Conservation (phyloP, 1,140 invertebrate genomes). For the Drosophila ogumai region DNA sequence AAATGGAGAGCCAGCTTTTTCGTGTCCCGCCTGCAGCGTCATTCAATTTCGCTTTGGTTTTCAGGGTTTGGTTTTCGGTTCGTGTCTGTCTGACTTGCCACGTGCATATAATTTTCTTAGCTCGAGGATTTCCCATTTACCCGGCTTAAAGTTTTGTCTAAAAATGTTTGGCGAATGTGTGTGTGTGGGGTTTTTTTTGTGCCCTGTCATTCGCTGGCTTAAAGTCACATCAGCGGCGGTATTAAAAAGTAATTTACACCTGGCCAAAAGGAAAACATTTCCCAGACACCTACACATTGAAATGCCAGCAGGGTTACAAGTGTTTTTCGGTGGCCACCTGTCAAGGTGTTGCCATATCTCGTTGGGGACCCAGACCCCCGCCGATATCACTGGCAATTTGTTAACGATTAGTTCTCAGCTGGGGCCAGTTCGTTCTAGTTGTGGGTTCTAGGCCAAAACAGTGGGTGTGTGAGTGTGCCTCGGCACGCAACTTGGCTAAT, state of each 20-base stretch:
- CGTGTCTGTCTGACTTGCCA: conserved; percentile 43
- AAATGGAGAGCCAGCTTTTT: conserved; percentile 23
- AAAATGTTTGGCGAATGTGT: not conserved
- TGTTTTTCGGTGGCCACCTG: conserved; percentile 47
- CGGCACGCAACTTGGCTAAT: conserved; percentile 46
- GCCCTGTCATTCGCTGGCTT: conserved; percentile 45
- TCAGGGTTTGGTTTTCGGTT: conserved; percentile 11
- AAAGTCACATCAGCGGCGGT: conserved; percentile 61
- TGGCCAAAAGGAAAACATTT: conserved; percentile 58
- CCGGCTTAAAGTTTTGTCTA: conserved; percentile 41
- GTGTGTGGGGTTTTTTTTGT: conserved; percentile 5
- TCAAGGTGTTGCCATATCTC: conserved; percentile 55
- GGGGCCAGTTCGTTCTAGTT: conserved; percentile 32
- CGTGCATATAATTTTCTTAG: conserved; percentile 51
- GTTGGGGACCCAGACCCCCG: conserved; percentile 31
- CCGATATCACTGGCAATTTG: conserved; percentile 73
- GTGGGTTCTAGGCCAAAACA: conserved; percentile 24
- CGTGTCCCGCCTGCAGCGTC: conserved; percentile 39
- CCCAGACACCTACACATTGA: conserved; percentile 50
- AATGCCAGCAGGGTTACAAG: conserved; percentile 21
- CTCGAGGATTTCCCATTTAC: conserved; percentile 9
- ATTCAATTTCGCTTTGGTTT: conserved; percentile 52
- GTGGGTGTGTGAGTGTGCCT: conserved; percentile 15
- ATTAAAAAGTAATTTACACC: conserved; percentile 83
- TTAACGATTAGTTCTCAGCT: conserved; percentile 74